phyloP scores from a whole-genome alignment of 2,113 vertebrate genomes.

The Leptosomus discolor region DNA sequence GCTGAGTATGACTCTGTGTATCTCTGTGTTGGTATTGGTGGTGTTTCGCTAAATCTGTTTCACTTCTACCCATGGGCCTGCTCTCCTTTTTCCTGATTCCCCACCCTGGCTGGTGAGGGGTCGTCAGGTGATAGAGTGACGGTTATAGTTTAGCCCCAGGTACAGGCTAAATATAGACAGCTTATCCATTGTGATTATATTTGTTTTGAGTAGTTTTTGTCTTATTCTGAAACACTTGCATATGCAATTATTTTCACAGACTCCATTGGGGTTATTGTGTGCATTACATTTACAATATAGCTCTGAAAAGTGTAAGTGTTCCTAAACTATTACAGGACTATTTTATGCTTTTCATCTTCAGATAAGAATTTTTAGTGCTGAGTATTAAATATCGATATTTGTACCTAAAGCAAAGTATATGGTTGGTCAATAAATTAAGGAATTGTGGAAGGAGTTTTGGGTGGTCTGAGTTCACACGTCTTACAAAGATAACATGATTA shows the following conservation, averaged over 20 bases:
- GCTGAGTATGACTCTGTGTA: too few relatives aligned
- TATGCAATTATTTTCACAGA: background rate
- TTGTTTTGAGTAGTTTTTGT: background rate
- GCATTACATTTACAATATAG: background rate
- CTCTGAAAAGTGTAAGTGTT: background rate
- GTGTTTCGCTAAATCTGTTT: too few relatives aligned
- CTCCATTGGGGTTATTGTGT: background rate
- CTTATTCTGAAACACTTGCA: background rate
- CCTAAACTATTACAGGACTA: background rate
- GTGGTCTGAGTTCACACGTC: background rate
- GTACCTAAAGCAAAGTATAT: background rate
- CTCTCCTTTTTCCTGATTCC: too few relatives aligned
- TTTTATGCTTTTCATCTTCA: background rate
- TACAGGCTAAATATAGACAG: too few relatives aligned
- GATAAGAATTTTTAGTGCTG: background rate
- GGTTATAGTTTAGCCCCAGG: too few relatives aligned
- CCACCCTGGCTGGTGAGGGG: too few relatives aligned
- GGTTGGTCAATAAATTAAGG: background rate
- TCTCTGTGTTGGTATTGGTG: too few relatives aligned
- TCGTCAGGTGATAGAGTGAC: too few relatives aligned
- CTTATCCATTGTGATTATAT: background rate
- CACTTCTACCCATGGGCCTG: too few relatives aligned
- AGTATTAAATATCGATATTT: background rate
- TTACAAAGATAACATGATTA: background rate
- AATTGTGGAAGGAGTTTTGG: background rate